These are phyloP conservation scores for Misgurnus anguillicaudatus DNA, from an alignment of 2,113 vertebrate genomes.

Conservation along the genomic window DNA sequence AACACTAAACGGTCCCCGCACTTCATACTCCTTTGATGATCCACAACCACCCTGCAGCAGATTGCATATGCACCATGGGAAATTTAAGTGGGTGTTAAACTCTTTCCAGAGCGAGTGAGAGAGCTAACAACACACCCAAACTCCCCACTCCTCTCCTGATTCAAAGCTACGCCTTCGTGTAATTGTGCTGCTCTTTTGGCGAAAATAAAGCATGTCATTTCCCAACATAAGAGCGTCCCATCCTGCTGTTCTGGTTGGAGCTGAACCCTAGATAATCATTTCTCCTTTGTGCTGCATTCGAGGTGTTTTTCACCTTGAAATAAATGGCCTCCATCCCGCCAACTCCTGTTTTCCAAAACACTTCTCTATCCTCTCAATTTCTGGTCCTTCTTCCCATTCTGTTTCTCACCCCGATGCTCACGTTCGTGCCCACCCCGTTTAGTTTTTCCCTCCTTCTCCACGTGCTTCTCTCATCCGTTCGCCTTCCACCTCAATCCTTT, in stretches of 20 bases:
- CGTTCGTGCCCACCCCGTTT: background rate
- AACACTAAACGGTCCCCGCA: background rate
- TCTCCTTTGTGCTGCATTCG: constrained; percentile 26
- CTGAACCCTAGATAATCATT: constrained; percentile 31
- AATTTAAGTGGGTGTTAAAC: constrained; percentile 37
- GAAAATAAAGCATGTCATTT: constrained; percentile 4
- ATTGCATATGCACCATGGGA: constrained; percentile 36
- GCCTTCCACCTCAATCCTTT: background rate
- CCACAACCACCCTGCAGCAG: constrained; percentile 17
- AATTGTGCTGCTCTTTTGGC: constrained; percentile 8
- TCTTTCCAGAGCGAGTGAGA: constrained; percentile 8
- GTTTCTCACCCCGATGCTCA: background rate
- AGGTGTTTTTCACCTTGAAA: constrained; percentile 13
- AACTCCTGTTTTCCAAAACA: background rate
- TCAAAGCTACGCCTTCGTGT: constrained; percentile 11
- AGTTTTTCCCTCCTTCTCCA: background rate
- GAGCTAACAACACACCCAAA: constrained; percentile 7
- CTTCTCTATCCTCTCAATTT: constrained; percentile 15
- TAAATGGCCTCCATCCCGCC: background rate
- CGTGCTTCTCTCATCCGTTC: too few species aligned
- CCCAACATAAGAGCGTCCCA: constrained; percentile 4
- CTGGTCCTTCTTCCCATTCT: background rate
- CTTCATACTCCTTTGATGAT: constrained; percentile 33
- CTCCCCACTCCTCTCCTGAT: background rate
- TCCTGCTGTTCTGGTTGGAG: background rate